These are phyloP conservation scores for Forpus xanthops DNA, from an alignment of 2,797 vertebrate species.

Conservation along the genomic window DNA sequence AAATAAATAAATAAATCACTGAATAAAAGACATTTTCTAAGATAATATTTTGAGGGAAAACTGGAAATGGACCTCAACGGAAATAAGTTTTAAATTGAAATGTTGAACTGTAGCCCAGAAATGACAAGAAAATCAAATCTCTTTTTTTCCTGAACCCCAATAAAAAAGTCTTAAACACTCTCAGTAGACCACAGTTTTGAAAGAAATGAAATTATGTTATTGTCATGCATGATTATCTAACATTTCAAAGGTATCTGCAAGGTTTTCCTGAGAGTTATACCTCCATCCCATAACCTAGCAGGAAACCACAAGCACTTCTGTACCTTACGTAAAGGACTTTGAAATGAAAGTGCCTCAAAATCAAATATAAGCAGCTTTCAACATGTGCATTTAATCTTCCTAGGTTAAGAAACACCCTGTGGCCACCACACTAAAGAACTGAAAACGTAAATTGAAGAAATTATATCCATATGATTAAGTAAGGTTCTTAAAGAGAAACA, in stretches of 20 bases:
- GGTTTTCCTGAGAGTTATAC: conserved; percentile 40
- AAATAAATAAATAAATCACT: conserved; percentile 34
- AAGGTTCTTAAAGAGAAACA: conserved; percentile 85
- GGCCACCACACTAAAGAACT: conserved; percentile 86
- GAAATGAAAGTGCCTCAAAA: conserved; percentile 74
- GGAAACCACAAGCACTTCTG: conserved; percentile 82
- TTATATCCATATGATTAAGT: conserved; percentile 89
- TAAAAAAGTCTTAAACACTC: conserved; percentile 59
- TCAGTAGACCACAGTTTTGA: conserved; percentile 35
- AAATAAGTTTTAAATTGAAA: conserved; percentile 68
- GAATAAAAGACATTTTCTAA: conserved; percentile 45
- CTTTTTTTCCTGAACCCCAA: conserved; percentile 53
- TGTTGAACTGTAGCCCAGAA: conserved; percentile 68
- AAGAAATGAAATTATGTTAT: conserved; percentile 63
- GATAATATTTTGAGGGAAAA: conserved; percentile 62
- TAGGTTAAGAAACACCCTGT: conserved; percentile 84
- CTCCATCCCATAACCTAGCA: conserved; percentile 67
- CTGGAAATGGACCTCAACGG: conserved; percentile 44
- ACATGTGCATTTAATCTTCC: conserved; percentile 86
- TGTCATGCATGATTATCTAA: conserved; percentile 66
- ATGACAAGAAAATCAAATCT: conserved; percentile 62
- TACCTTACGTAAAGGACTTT: conserved; percentile 76
- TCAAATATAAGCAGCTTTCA: conserved; percentile 76
- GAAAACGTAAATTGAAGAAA: conserved; percentile 87
- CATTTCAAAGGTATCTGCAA: conserved; percentile 59